These are phyloP conservation scores for Anomalospiza imberbis DNA, from an alignment of 2,797 vertebrate species.

Conservation along the genomic window DNA sequence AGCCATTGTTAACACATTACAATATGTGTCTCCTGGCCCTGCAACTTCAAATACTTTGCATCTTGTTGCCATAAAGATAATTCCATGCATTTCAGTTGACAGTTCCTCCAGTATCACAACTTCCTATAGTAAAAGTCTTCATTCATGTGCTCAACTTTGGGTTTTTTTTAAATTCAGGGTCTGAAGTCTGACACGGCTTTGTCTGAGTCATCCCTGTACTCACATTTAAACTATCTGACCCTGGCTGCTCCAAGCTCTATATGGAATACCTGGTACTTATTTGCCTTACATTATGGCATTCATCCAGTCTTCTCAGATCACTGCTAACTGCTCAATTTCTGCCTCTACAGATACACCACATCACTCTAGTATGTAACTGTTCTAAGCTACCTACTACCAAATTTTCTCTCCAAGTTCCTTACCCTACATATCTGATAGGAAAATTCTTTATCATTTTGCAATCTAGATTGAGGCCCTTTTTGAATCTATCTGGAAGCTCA, in stretches of 20 bases:
- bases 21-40: rapidly evolving
- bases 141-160: rapidly evolving
- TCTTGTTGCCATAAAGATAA: not conserved
- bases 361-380: not conserved
- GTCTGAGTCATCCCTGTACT: not conserved
- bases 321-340: not conserved
- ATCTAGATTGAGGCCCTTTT: not conserved
- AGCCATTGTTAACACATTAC: not conserved
- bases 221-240: not conserved
- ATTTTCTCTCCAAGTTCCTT: not conserved
- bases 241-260: not conserved
- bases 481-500: not conserved
- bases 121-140: not conserved
- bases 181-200: not conserved
- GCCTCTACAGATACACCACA: not conserved
- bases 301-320: not conserved
- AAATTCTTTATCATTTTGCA: not conserved
- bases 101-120: not conserved
- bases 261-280: not conserved
- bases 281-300: not conserved
- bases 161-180: not conserved
- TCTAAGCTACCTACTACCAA: not conserved
- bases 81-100: not conserved
- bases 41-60: not conserved
- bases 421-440: not conserved